Evolutionary conservation across 2,888 invertebrate species (phyloP), one percentile per base, ranked within the genome.

Genomic region (Hypolimnas misippus): DNA sequence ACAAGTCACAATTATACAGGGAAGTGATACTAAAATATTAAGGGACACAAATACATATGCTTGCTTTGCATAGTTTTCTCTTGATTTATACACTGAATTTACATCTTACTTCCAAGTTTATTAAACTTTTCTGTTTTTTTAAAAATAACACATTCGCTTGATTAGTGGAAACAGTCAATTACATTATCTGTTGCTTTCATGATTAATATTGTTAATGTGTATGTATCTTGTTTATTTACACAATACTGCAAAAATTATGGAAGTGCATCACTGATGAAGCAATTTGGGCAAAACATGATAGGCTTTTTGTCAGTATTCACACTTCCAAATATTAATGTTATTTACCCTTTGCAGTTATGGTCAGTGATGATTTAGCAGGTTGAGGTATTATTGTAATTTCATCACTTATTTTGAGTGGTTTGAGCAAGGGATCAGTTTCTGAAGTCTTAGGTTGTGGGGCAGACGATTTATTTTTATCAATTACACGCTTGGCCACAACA

Each of bases 371-470:
- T 73, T 90, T 89, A 67, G 96, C 95, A 72, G 97, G 97, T 86
- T 97, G 97, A 71, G 97, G 97, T 90, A 97, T 97, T 76, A 97
- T 97, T 64, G 97, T 97, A 74, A 97, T 97, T 89, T 97, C 97
- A 83, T 97, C 97, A 84, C 97, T 97, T 77, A 97, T 97, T 88
- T 97, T 97, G 67, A 97, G 85, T 55, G 97, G 97, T 83, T 97
- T 97, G 73, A 96, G 86, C 74, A 96, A 83, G 19, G 96, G 93
- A 76, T 96, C 96, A 21, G 77, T 69, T n/a, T 89, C 83, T 33
- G 76, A 63, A 51, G 76, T 68, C 71, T 86, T 88, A 62, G 68
- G 61, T 21, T 87, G 78, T 14, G 83, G 75, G 6, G 82, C 70
- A 51, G 79, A 71, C 0, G 89, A 83, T 78, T 94, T 94, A 78